Evolutionary conservation across 2,888 invertebrate species (phyloP).

Genomic region (Diarsia rubi): DNA sequence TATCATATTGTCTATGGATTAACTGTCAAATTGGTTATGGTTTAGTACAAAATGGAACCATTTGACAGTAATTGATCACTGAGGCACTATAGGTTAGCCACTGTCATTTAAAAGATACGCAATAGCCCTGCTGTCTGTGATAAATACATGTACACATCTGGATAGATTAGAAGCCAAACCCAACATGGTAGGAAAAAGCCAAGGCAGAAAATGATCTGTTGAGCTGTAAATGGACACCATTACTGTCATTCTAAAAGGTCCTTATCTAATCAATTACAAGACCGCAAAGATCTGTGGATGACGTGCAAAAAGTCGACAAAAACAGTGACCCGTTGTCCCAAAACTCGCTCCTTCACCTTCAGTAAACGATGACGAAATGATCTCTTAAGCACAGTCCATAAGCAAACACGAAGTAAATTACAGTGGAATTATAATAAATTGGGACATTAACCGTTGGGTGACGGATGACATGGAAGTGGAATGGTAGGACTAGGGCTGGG

Average conservation of each 20-base stretch:
- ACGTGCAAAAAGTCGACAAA: conserved; percentile 4
- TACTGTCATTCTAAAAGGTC: not conserved
- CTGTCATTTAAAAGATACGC: no score
- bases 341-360: not conserved
- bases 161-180: not conserved
- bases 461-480: conserved; percentile 18
- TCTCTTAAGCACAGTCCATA: conserved; percentile 19
- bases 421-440: conserved; percentile 57
- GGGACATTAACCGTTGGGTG: conserved; percentile 32
- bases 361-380: conserved; percentile 34
- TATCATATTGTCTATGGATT: no score
- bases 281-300: not conserved
- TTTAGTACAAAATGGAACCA: no score
- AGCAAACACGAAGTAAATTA: conserved; percentile 51
- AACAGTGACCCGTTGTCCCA: conserved; percentile 2
- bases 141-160: not conserved
- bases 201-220: not conserved
- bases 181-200: not conserved
- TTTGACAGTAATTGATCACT: no score
- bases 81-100: no score
- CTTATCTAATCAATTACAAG: conserved; percentile 4
- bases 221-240: not conserved
- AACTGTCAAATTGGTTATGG: no score
- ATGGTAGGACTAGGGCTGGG: conserved; percentile 9
- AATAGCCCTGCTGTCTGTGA: no score